Evolutionary conservation across 2,113 vertebrate genomes (phyloP).

Genomic region (human (Homo sapiens)): DNA sequence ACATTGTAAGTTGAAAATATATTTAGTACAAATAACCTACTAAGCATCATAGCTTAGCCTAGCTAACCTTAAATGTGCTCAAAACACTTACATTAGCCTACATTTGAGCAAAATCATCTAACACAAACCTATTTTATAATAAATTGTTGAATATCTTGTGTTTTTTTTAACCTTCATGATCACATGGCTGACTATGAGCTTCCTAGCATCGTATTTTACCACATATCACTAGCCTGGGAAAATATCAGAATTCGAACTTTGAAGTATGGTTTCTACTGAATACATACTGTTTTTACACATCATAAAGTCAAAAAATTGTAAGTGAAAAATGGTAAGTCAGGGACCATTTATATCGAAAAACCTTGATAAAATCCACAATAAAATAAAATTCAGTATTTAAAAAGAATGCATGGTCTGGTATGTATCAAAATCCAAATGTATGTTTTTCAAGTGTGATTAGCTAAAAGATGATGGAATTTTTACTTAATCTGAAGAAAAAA

Average conservation of each 20-base stretch:
- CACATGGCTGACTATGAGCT: not conserved
- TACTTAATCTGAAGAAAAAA: not conserved
- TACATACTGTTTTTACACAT: not conserved
- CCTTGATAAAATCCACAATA: not conserved
- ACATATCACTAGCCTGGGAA: not conserved
- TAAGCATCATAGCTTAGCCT: not conserved
- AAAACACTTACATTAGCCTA: not conserved
- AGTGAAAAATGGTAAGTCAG: not conserved
- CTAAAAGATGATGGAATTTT: not conserved
- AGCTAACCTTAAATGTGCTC: not conserved
- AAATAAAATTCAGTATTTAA: conserved; percentile 27
- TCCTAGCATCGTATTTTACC: not conserved
- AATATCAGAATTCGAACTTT: not conserved
- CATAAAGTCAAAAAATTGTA: not conserved
- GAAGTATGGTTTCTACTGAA: not conserved
- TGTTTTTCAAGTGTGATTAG: not conserved
- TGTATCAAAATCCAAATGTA: not conserved
- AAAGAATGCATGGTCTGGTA: not conserved
- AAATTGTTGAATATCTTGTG: not conserved
- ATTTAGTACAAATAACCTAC: not conserved
- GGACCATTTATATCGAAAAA: not conserved
- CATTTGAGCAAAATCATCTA: not conserved
- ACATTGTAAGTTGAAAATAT: not conserved
- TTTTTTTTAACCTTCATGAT: not conserved
- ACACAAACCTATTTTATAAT: not conserved